Base-by-base conservation (phyloP, 2,888 invertebrate species). In the Synanthedon tipuliformis region DNA sequence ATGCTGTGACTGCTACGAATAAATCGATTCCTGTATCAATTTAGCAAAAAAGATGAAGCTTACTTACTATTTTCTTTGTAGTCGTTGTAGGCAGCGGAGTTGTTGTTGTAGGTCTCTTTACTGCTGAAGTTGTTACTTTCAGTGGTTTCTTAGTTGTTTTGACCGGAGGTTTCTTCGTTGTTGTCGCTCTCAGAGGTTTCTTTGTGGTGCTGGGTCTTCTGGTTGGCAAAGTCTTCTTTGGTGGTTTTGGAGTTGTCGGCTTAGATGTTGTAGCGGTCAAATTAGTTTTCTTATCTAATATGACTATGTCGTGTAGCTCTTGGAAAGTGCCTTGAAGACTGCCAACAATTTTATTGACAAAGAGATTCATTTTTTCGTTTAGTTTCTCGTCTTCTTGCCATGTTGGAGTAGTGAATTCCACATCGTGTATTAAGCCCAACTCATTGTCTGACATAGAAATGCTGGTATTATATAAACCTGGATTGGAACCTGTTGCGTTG, bases 241-340 rank as follows among this genome's bases (percentile, higher is more conserved):
- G 59, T 15, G 84, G 84, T 48, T 75, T 80, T 0, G 72, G 68
- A 1, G 89, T 88, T 45, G 81, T 89, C 48, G 69, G 79, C 3
- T 81, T 73, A 16, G 78, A 72, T 7, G 69, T 64, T 12, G 81
- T 76, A 5, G 73, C 61, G 13, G 83, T 84, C n/a, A 70, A 61
- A 53, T 85, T 86, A 3, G 83, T 80, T 53, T 86, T 85, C 53
- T 76, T 84, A 56, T 87, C 87, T 48, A 88, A 63, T 40, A 88
- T 87, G 0, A 95, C 92, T 56, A 95, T 91, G 62, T 95, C 94
- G 61, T 93, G 93, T 11, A 95, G 73, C 52, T 93, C 93, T 63
- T 94, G 91, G 73, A 95, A 95, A 27, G 95, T 95, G 1, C 92
- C 94, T 76, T 95, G 94, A 1, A 95, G 80, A 16, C 94, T 94